A percentile compares a stretch with the other conserved stretches of the same genome.
Evolutionary conservation across 2,888 invertebrate genomes (phyloP).

Genomic region (Panzeria rudis): DNA sequence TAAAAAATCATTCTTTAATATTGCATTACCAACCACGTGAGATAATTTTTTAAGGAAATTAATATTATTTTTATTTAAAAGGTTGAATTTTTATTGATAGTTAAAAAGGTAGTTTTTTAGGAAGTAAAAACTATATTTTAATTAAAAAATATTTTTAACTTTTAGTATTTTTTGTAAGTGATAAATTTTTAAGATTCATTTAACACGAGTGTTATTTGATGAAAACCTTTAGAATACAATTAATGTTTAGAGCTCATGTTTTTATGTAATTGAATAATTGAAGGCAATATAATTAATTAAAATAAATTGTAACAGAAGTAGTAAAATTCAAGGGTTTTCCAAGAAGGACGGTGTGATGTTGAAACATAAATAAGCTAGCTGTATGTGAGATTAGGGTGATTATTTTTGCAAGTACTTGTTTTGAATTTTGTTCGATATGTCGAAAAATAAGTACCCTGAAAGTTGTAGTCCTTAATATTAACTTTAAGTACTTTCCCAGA

Average conservation of each 20-base stretch:
- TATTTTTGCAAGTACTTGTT: too few species aligned
- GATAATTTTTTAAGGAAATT: background rate
- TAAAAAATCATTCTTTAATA: background rate
- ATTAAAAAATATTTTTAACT: background rate
- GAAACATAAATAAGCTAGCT: too few species aligned
- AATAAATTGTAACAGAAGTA: background rate
- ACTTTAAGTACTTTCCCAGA: too few species aligned
- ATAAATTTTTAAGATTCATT: background rate
- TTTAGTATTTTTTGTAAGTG: background rate
- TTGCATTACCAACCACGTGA: background rate
- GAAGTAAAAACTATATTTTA: background rate
- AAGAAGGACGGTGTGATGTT: background rate
- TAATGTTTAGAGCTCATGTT: background rate
- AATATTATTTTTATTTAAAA: background rate
- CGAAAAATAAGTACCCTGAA: too few species aligned
- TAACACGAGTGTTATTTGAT: background rate
- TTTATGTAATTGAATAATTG: too few species aligned
- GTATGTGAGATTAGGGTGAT: too few species aligned
- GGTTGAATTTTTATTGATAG: background rate
- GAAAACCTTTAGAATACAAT: background rate
- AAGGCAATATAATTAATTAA: background rate
- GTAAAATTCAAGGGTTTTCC: background rate
- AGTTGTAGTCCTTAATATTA: too few species aligned
- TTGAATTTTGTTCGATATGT: too few species aligned
- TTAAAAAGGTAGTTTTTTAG: background rate